Conservation (phyloP, 2,113 vertebrate species). For the Gasterosteus aculeatus region DNA sequence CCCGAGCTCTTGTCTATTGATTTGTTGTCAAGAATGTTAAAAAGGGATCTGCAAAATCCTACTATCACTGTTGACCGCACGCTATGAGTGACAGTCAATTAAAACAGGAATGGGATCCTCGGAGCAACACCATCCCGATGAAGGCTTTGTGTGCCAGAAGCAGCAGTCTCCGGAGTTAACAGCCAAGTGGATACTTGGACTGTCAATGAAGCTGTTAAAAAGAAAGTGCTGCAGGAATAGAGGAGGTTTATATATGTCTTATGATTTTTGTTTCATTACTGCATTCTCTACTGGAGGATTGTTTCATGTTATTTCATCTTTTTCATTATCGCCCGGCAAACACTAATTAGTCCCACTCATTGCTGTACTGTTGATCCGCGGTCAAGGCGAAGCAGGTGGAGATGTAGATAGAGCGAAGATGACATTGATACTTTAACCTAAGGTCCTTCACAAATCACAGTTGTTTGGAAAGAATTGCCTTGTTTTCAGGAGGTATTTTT, state of each 20-base stretch:
- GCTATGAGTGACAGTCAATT: conserved; percentile 79
- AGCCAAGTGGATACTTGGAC: conserved; percentile 39
- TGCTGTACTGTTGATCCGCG: background rate
- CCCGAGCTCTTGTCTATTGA: conserved; percentile 73
- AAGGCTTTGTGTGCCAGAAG: conserved; percentile 58
- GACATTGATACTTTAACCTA: conserved; percentile 17
- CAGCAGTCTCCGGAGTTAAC: conserved; percentile 51
- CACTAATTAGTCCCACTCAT: background rate
- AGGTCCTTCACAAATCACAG: conserved; percentile 25
- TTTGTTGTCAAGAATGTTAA: conserved; percentile 77
- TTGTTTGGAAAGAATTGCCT: conserved; percentile 34
- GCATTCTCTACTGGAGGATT: conserved; percentile 21
- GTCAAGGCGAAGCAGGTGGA: background rate
- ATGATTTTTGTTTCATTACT: conserved; percentile 23
- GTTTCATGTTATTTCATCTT: background rate
- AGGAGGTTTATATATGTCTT: conserved; percentile 10
- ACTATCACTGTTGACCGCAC: conserved; percentile 64
- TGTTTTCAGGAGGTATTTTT: conserved; percentile 12
- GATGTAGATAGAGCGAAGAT: background rate
- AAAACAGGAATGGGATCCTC: conserved; percentile 68
- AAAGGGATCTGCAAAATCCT: conserved; percentile 67
- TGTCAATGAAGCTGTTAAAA: conserved; percentile 36
- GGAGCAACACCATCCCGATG: conserved; percentile 61
- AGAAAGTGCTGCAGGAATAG: conserved; percentile 25
- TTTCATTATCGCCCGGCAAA: background rate